Evolutionary conservation across 2,888 invertebrate species (phyloP), one percentile per base, ranked within the genome.

Genomic region (Dryomyza anilis): DNA sequence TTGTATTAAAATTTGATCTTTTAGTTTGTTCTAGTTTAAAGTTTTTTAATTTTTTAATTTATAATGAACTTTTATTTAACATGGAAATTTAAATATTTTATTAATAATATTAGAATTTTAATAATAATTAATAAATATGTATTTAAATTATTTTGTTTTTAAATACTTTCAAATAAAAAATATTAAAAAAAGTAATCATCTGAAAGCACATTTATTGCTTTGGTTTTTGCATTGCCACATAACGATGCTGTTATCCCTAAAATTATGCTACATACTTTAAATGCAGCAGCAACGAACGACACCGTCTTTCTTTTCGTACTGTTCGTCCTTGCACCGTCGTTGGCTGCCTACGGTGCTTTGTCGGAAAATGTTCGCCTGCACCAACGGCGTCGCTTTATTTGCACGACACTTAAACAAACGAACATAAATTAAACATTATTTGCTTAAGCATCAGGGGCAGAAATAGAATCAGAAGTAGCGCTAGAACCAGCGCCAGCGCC

Each of bases 361-460:
- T n/a, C 39, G n/a, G n/a, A n/a, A n/a, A n/a, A n/a, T n/a, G n/a
- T n/a, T n/a, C n/a, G n/a, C n/a, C n/a, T n/a, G n/a, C n/a, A n/a
- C n/a, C n/a, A n/a, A n/a, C n/a, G n/a, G 29, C 36, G 21, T 23
- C 36, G 55, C 36, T 55, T 39, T 55, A 55, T 64, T 50, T 64
- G 58, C 57, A n/a, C 50, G 50, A 43, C 45, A 60, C 55, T 55
- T 50, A 52, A 48, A 48, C 53, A 64, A 68, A 56, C 60, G 64
- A 66, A 63, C 66, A 67, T 68, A 69, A 70, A 70, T 67, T 70
- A 70, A 70, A 67, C 61, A 66, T 65, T 70, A 70, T 69, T 69
- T 70, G 70, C 64, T 63, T 69, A 53, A 64, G 59, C 39, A 45
- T 36, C 30, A 19, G 36, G 23, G 14, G 3, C 21, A 30, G 16